Evolutionary conservation across 2,888 invertebrate species (phyloP), one percentile per base, ranked within the genome.

Genomic region (Cryptocephalus moraei): DNA sequence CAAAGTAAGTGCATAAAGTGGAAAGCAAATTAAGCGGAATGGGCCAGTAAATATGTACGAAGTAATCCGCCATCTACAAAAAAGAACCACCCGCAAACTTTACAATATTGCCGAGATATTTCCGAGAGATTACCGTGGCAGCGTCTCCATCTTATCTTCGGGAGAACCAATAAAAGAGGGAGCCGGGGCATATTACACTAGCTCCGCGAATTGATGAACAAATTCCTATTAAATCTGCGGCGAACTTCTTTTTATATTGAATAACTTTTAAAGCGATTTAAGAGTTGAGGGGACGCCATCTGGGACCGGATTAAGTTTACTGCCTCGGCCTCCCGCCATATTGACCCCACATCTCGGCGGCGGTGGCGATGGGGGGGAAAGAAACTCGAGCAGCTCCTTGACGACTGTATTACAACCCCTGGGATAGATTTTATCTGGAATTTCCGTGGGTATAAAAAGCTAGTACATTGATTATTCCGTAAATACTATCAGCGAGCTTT

Each of bases 171-270:
- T 61, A 62, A 62, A 62, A 59, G 55, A 53, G 56, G 60, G 53
- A 49, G 54, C 53, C 53, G 11, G 48, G 48, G 54, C 57, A 59
- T 62, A 60, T 61, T 62, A 57, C 60, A 60, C 62, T 57, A 59
- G 63, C 68, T 67, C 63, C 66, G 70, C 66, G 67, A 72, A 71
- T 72, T 72, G 71, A 72, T 72, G 71, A 71, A 69, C 71, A 70
- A 70, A 70, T 71, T 71, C 69, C 69, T 71, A 71, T 72, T 71
- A 72, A 71, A 72, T 71, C 71, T 67, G 65, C 64, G 64, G 60
- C 58, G 53, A 65, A 66, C 66, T 66, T 67, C 67, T 70, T 70
- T 70, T 70, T 69, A 71, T 71, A 71, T 71, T 70, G 70, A 71
- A 70, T 69, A 70, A 71, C 68, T 71, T 70, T 70, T 67, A 64